These are phyloP conservation scores for Strigamia transsilvanica DNA, from an alignment of 2,888 invertebrate species.

Conservation along the genomic window DNA sequence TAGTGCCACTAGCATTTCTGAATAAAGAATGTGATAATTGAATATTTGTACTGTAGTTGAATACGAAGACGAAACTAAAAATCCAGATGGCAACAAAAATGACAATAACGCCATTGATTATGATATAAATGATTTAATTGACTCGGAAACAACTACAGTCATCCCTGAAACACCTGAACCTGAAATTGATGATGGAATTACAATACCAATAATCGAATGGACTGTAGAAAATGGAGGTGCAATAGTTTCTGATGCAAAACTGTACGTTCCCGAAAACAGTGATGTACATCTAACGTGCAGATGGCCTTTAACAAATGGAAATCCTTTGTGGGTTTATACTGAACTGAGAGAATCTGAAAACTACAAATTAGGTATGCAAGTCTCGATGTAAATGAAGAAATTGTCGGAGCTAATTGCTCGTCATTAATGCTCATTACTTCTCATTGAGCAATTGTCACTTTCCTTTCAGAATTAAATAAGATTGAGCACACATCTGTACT, in stretches of 20 bases:
- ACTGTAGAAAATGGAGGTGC: background rate
- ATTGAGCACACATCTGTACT: background rate
- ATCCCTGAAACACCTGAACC: background rate
- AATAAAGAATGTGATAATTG: background rate
- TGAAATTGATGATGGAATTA: constrained; percentile 1
- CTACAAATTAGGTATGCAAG: constrained; percentile 1
- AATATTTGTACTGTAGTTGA: background rate
- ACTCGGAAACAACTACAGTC: background rate
- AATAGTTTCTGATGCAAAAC: background rate
- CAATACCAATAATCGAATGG: background rate
- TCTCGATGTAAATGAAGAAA: background rate
- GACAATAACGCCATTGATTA: background rate
- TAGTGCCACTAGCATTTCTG: background rate
- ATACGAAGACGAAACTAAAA: background rate
- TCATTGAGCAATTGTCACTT: background rate
- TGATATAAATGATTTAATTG: background rate
- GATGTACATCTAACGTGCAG: background rate
- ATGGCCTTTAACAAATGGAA: background rate
- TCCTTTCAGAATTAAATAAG: background rate
- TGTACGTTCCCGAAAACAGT: background rate
- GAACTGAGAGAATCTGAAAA: constrained; percentile 1
- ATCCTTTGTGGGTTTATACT: background rate
- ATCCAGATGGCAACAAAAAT: background rate
- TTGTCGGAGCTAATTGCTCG: background rate
- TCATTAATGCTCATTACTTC: background rate